A percentile compares a stretch with the other conserved stretches of the same genome.
Evolutionary conservation across 2,888 invertebrate species (phyloP).

Genomic region (Oxytorus armatus): DNA sequence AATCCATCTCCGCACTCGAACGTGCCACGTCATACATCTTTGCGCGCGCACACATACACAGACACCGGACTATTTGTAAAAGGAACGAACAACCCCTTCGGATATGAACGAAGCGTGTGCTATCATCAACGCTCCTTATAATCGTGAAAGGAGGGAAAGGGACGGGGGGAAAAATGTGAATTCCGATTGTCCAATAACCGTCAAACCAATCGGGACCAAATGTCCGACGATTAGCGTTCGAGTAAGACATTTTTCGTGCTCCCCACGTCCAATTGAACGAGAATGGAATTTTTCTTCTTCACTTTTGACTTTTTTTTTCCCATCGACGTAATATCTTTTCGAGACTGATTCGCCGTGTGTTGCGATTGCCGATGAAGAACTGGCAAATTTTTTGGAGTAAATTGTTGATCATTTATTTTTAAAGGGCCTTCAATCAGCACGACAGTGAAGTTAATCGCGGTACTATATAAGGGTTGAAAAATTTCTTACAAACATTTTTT

Average conservation of each 20-base stretch:
- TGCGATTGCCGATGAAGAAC: conserved; percentile 23
- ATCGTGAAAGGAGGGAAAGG: conserved; percentile 11
- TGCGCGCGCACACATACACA: conserved; percentile 2
- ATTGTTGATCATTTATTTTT: conserved; percentile 17
- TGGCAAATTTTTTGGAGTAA: conserved; percentile 3
- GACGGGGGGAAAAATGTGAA: conserved; percentile 35
- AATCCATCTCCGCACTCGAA: conserved; percentile 57
- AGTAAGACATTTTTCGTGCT: conserved; percentile 46
- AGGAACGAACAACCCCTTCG: conserved; percentile 7
- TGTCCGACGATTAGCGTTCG: conserved; percentile 58
- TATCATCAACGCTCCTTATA: conserved; percentile 56
- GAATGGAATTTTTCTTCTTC: conserved; percentile 45
- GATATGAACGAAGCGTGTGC: conserved; percentile 40
- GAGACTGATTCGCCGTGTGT: conserved; percentile 22
- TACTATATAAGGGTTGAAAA: not conserved
- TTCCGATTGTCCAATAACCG: conserved; percentile 70
- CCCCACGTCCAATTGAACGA: conserved; percentile 46
- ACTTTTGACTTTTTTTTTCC: not conserved
- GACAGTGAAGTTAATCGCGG: not conserved
- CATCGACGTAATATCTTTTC: too few species aligned
- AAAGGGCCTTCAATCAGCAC: not conserved
- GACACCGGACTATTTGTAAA: not conserved
- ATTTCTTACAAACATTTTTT: not conserved
- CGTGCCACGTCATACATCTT: conserved; percentile 51
- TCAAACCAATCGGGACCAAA: conserved; percentile 62